Conservation (phyloP, 1,140 invertebrate genomes). For the Lordiphosa mommai region DNA sequence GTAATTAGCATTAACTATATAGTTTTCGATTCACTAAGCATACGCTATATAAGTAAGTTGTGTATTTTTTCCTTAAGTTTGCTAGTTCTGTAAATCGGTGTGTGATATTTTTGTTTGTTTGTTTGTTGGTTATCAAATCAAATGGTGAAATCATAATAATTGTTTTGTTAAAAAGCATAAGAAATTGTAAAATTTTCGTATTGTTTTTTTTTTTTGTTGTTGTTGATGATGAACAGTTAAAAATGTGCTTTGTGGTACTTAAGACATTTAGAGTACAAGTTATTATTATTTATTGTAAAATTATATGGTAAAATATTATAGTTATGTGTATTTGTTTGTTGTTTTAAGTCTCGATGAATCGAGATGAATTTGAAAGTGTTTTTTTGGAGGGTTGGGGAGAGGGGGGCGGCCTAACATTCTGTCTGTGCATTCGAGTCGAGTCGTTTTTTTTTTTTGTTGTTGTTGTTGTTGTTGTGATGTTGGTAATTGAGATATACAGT, state of each 20-base stretch:
- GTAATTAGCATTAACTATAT: constrained; percentile 31
- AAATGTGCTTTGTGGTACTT: constrained; percentile 17
- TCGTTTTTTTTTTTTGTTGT: constrained; percentile 11
- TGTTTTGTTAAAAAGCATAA: constrained; percentile 15
- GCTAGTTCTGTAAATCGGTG: background rate
- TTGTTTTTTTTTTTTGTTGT: constrained; percentile 21
- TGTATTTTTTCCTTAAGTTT: constrained; percentile 6
- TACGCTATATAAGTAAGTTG: constrained; percentile 23
- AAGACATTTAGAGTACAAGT: background rate
- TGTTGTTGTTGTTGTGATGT: constrained; percentile 20
- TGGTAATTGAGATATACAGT: constrained; percentile 7
- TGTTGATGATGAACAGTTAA: background rate
- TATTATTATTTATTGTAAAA: no score
- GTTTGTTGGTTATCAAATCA: background rate
- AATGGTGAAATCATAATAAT: background rate
- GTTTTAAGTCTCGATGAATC: no score
- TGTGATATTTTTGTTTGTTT: background rate
- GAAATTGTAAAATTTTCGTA: constrained; percentile 4
- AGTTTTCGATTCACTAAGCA: constrained; percentile 27
- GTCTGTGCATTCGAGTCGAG: constrained; percentile 10
- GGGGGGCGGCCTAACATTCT: no score
- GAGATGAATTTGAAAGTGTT: no score
- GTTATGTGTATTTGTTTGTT: constrained; percentile 12
- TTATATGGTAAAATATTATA: constrained; percentile 4
- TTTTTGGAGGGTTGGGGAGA: no score